A percentile compares a stretch with the other conserved stretches of the same genome.
Evolutionary conservation across 2,888 invertebrate species (phyloP).

Genomic region (Sinohyriopsis cumingii): DNA sequence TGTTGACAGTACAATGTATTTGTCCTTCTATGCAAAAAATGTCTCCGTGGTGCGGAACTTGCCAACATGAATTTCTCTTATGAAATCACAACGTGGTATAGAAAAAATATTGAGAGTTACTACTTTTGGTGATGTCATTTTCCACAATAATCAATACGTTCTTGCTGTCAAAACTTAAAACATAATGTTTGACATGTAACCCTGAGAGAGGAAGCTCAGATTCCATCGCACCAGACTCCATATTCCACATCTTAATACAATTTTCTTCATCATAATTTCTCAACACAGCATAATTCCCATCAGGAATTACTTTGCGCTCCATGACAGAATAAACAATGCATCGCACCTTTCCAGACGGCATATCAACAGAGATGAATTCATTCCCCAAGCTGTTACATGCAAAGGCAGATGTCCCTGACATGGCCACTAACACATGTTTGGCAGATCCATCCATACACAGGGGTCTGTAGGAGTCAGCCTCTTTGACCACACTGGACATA

Average conservation of each 20-base stretch:
- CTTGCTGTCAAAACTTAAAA: conserved; percentile 27
- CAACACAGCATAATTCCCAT: conserved; percentile 45
- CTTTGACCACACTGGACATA: conserved; percentile 21
- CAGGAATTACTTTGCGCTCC: conserved; percentile 34
- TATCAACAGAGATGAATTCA: conserved; percentile 42
- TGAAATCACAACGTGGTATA: conserved; percentile 18
- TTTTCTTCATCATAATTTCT: conserved; percentile 36
- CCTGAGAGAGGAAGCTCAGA: conserved; percentile 31
- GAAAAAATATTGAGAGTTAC: conserved; percentile 12
- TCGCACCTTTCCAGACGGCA: conserved; percentile 24
- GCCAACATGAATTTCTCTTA: conserved; percentile 10
- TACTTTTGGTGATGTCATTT: conserved; percentile 11
- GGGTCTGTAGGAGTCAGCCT: conserved; percentile 29
- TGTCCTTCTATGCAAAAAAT: conserved; percentile 31
- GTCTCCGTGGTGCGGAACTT: conserved; percentile 26
- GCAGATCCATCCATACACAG: conserved; percentile 37
- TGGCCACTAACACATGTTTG: conserved; percentile 32
- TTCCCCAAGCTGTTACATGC: conserved; percentile 33
- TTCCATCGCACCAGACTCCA: conserved; percentile 24
- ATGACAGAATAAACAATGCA: conserved; percentile 35
- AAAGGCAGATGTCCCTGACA: conserved; percentile 27
- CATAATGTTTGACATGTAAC: conserved; percentile 35
- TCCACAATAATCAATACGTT: conserved; percentile 31
- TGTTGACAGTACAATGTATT: conserved; percentile 10
- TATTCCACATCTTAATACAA: conserved; percentile 44